Base-by-base conservation (phyloP, 2,888 invertebrate genomes). In the Spodoptera exigua region DNA sequence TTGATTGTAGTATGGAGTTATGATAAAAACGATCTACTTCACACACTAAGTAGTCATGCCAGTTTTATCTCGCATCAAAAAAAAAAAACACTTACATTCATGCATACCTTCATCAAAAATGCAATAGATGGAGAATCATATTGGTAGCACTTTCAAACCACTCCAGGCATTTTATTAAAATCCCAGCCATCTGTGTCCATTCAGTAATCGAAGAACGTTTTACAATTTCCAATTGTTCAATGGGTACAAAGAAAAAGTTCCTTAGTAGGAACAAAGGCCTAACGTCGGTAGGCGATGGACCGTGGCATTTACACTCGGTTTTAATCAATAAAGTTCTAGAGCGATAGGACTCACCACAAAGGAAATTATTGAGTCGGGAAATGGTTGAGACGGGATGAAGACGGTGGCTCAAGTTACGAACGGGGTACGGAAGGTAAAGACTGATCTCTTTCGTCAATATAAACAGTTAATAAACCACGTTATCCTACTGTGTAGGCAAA, bases 241-340 rank as follows among this genome's bases (percentile, higher is more conserved):
- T 57, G 47, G 65, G 51, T 62, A 70, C 55, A 77, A 79, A 80
- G 83, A 85, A 89, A 87, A 88, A 88, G 86, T 87, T 82, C 74
- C 70, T 65, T 61, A 62, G 40, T 63, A 70, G 56, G 79, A 85
- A 90, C 89, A 90, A 89, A 88, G 84, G 70, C 64, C 61, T 43
- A 66, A 65, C 36, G 59, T 61, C 52, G 59, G 67, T 68, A 82
- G 79, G 84, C 84, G 86, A 76, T 80, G 80, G 81, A 81, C 81
- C 79, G 80, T 65, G 82, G 84, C 87, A 89, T 89, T 90, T 87
- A 86, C 88, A 88, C 89, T 88, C 83, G 75, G 86, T 83, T 90
- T 89, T 91, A 93, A 93, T 93, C 92, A 92, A 91, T 90, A 90
- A 88, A 91, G 86, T 91, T 89, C 87, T 85, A 81, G 84, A 86